Evolutionary conservation across 2,888 invertebrate species (phyloP).

Genomic region (Podabrus alpinus): DNA sequence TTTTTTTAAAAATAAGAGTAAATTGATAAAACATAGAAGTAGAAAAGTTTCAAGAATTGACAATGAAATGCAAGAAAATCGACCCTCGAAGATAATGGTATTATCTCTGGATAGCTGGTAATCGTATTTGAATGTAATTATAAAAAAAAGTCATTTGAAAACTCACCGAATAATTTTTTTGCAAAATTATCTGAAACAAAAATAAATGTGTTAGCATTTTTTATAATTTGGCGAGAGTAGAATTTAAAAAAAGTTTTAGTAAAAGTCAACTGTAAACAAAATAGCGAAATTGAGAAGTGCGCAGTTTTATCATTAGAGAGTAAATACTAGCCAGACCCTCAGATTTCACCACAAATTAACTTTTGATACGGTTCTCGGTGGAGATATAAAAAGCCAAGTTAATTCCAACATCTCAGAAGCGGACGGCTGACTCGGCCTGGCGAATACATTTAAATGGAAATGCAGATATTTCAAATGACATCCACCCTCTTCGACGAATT

Average conservation of each 20-base stretch:
- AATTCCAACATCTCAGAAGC: conserved; percentile 49
- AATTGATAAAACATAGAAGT: background rate
- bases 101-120: background rate
- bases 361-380: conserved; percentile 56
- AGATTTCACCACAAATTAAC: conserved; percentile 58
- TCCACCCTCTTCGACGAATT: conserved; percentile 48
- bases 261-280: conserved; percentile 47
- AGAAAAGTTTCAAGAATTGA: background rate
- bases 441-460: conserved; percentile 57
- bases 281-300: conserved; percentile 43
- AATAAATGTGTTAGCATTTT: background rate
- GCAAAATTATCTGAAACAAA: conserved; percentile 15
- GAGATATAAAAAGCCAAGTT: conserved; percentile 56
- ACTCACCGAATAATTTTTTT: conserved; percentile 6
- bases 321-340: conserved; percentile 51
- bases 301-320: conserved; percentile 53
- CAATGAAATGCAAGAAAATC: background rate
- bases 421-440: conserved; percentile 38
- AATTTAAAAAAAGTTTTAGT: conserved; percentile 46
- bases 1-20: too few relatives aligned
- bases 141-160: background rate
- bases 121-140: background rate
- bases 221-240: conserved; percentile 29
- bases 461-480: conserved; percentile 54
- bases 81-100: background rate